These are phyloP conservation scores for Dolomedes plantarius DNA, from an alignment of 2,888 invertebrate genomes.

Conservation along the genomic window DNA sequence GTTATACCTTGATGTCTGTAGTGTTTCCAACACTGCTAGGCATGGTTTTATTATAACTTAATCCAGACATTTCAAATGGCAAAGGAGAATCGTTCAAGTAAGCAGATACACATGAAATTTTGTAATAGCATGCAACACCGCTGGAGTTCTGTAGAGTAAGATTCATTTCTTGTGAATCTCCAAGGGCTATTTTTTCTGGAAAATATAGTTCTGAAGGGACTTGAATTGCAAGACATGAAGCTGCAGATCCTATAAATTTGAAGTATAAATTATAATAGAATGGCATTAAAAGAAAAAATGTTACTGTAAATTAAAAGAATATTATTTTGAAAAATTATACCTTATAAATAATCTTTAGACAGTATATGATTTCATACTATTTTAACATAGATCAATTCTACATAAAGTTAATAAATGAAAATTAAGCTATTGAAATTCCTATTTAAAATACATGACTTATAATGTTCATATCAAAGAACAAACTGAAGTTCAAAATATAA, in stretches of 20 bases:
- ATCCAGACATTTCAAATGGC: constrained; percentile 27
- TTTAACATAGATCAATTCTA: too few species aligned
- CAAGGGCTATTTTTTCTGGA: constrained; percentile 50
- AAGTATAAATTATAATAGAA: too few species aligned
- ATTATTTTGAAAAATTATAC: too few species aligned
- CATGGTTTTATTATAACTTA: constrained; percentile 26
- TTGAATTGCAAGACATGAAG: constrained; percentile 7
- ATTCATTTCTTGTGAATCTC: constrained; percentile 36
- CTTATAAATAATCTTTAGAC: too few species aligned
- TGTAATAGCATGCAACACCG: constrained; percentile 25
- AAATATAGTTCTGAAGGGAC: constrained; percentile 38
- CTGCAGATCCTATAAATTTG: constrained; percentile 20
- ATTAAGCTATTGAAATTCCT: too few species aligned
- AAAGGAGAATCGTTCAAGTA: constrained; percentile 32
- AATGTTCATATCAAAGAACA: too few species aligned
- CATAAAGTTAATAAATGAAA: too few species aligned
- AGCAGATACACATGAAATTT: constrained; percentile 35
- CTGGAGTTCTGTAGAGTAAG: constrained; percentile 36
- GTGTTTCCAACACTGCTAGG: constrained; percentile 8
- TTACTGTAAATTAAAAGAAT: background rate
- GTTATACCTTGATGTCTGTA: constrained; percentile 52
- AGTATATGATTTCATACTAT: too few species aligned
- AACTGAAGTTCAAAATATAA: too few species aligned
- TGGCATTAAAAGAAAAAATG: too few species aligned
- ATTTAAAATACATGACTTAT: too few species aligned